Conservation (phyloP, 2,113 vertebrate species). For the Gymnorhina tibicen region DNA sequence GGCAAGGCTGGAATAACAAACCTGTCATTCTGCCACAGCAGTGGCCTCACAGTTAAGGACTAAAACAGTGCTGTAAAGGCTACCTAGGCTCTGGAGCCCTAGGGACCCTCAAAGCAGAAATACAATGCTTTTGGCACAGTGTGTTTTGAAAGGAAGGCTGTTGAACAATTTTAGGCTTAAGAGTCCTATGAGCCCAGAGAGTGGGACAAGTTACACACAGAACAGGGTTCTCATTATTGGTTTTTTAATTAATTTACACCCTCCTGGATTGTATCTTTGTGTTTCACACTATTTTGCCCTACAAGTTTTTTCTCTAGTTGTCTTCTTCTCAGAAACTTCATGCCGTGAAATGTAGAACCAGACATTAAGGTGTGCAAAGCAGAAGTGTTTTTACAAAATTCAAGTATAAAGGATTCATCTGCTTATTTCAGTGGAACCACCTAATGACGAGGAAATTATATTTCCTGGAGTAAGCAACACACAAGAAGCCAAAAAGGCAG, state of each 20-base stretch:
- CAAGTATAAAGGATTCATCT: not conserved
- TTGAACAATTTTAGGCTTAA: not conserved
- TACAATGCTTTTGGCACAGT: not conserved
- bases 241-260: not conserved
- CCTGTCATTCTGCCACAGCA: not conserved
- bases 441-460: not conserved
- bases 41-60: not conserved
- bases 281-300: not conserved
- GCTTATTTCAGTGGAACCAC: not conserved
- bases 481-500: not conserved
- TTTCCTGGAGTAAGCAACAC: not conserved
- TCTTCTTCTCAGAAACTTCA: not conserved
- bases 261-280: not conserved
- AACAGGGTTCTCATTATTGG: not conserved
- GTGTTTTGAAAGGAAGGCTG: not conserved
- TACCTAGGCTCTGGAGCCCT: not conserved
- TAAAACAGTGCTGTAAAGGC: not conserved
- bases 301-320: not conserved
- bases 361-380: not conserved
- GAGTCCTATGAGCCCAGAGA: not conserved
- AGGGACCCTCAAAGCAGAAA: not conserved
- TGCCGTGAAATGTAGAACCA: not conserved
- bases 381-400: not conserved
- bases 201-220: not conserved
- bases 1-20: not conserved